These are phyloP conservation scores for Acanthornis magna DNA, from an alignment of 2,797 vertebrate genomes.

Conservation along the genomic window DNA sequence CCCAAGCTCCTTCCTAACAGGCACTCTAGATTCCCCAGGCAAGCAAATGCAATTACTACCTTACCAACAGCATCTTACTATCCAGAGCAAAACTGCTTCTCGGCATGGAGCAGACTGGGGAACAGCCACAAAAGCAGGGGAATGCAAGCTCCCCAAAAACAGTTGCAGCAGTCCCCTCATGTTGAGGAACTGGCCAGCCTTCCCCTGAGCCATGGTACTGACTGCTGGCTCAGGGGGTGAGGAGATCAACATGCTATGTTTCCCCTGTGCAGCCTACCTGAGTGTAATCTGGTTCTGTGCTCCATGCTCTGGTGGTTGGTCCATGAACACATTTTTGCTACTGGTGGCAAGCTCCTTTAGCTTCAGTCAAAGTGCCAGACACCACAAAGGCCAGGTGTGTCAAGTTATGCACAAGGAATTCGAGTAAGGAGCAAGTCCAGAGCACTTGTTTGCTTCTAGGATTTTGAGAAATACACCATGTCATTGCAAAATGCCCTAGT, in stretches of 20 bases:
- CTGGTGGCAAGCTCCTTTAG: background rate
- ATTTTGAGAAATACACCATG: background rate
- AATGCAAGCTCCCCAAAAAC: background rate
- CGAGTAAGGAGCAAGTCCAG: background rate
- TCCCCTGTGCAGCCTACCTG: background rate
- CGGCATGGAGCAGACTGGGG: background rate
- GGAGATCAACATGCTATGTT: background rate
- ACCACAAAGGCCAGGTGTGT: background rate
- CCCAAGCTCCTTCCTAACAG: background rate
- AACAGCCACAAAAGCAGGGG: background rate
- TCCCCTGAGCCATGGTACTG: background rate
- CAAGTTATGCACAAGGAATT: background rate
- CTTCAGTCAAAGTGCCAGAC: background rate
- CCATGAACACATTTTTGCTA: background rate
- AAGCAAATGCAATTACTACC: conserved; percentile 7
- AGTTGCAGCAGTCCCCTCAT: background rate
- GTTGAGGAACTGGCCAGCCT: background rate
- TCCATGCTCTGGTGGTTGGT: background rate
- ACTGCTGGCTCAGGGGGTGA: background rate
- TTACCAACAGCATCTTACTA: background rate
- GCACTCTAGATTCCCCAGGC: background rate
- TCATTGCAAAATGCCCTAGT: background rate
- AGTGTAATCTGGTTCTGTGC: background rate
- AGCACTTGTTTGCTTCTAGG: background rate
- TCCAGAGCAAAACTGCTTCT: background rate